These are phyloP conservation scores for Tetramorium simillimum DNA, from an alignment of 1,140 invertebrate genomes.

Conservation along the genomic window DNA sequence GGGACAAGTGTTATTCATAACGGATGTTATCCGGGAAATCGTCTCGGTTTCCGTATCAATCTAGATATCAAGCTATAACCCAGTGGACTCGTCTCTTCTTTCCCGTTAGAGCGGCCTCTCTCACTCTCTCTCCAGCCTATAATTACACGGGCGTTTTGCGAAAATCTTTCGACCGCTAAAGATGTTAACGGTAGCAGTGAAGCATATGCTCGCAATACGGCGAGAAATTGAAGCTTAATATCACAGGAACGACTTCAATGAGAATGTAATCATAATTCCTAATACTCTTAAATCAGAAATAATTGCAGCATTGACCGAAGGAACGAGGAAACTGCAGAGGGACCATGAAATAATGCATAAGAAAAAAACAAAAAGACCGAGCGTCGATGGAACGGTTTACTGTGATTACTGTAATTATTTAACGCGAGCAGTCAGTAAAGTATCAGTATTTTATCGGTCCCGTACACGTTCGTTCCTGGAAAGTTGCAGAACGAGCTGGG, in stretches of 20 bases:
- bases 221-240: neutral
- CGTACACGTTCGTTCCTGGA: neutral
- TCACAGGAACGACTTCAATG: neutral
- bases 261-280: neutral
- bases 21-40: neutral
- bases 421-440: neutral
- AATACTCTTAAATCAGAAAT: neutral
- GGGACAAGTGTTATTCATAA: neutral
- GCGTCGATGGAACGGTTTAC: slow-evolving; percentile 1
- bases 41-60: neutral
- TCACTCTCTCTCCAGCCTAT: neutral
- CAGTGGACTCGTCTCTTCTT: neutral
- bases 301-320: neutral
- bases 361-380: neutral
- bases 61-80: neutral
- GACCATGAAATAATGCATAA: neutral
- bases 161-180: neutral
- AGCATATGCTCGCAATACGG: neutral
- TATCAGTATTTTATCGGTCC: slow-evolving; percentile 4
- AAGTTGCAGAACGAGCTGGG: neutral
- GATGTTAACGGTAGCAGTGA: slow-evolving; percentile 6
- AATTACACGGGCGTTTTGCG: neutral
- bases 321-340: neutral
- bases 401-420: slow-evolving; percentile 28
- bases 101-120: neutral